Evolutionary conservation across 2,797 vertebrate genomes (phyloP), one percentile per base, ranked within the genome.

Genomic region (Typhlichthys subterraneus): DNA sequence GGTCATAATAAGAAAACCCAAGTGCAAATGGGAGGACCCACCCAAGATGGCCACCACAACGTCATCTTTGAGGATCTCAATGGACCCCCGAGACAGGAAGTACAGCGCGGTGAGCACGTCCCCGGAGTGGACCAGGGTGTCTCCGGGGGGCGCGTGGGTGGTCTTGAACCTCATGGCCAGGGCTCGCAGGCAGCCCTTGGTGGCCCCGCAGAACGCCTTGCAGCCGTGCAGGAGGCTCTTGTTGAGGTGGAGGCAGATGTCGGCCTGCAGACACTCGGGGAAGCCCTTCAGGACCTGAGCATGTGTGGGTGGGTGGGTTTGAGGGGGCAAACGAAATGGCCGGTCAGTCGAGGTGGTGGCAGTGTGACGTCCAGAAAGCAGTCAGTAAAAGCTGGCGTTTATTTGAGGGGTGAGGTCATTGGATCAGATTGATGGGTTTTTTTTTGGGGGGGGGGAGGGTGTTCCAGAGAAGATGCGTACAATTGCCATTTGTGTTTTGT

Each of bases 81-180:
- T 99, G 76, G 98, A 99, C 29, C 98, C 98, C 11, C 98, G 94
- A 29, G 96, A 97, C 59, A 99, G 86, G 74, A 99, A 99, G 85
- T 99, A 99, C 61, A 99, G 93, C 0, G 95, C 95, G 0, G 96
- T 98, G 67, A 99, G 95, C 59, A 99, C 93, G 45, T 99, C 98
- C 31, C 98, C 98, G 49, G 87, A 75, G 80, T 99, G 98, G 54
- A 99, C 97, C 11, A 99, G 88, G 1, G 98, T 99, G 85, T 99
- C 98, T 67, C 97, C 97, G 3, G 98, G 98, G 13, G 98, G 98
- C 0, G 97, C 96, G 13, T 99, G 98, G 23, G 96, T 99, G 29
- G 96, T 99, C 87, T 99, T 99, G 89, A 99, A 99, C 82, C 96
- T 95, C 97, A 99, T 98, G 74, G 98, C 98, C 86, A 99, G 88